Evolutionary conservation across 2,888 invertebrate genomes (phyloP).

Genomic region (Polietes domitor): DNA sequence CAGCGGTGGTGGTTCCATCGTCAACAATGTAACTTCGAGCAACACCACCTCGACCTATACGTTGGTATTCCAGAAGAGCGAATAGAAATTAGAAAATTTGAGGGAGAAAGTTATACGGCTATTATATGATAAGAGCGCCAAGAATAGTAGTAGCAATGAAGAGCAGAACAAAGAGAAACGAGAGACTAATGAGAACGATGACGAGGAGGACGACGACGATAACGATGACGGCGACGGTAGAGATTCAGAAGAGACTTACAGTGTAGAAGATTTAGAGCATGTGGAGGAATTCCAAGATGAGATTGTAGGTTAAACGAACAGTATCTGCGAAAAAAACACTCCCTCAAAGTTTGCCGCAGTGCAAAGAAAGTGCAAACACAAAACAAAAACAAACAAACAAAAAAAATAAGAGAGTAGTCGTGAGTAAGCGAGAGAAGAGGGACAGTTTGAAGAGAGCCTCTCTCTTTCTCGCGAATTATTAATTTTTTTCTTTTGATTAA

Average conservation of each 20-base stretch:
- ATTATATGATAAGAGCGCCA: conserved; percentile 49
- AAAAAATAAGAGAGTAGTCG: neutral
- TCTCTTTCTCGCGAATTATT: neutral
- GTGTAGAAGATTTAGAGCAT: conserved; percentile 1
- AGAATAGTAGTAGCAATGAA: neutral
- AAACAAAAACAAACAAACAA: neutral
- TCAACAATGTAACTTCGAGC: conserved; percentile 7
- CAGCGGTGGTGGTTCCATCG: neutral
- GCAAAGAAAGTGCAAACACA: neutral
- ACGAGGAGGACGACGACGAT: neutral
- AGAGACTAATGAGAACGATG: neutral
- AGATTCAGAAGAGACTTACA: conserved; percentile 2
- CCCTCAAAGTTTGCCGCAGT: conserved; percentile 11
- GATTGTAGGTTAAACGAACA: neutral
- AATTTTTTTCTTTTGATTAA: neutral
- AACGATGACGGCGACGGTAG: neutral
- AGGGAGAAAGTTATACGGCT: conserved; percentile 65
- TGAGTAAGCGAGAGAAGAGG: neutral
- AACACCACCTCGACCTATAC: conserved; percentile 70
- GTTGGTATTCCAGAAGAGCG: conserved; percentile 76
- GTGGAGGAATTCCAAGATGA: conserved; percentile 17
- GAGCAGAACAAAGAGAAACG: neutral
- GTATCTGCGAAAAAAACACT: neutral
- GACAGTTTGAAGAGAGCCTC: neutral
- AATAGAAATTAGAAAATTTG: conserved; percentile 70